Evolutionary conservation across 1,140 invertebrate genomes (phyloP), one percentile per base, ranked within the genome.

Genomic region (Asbolus verrucosus): DNA sequence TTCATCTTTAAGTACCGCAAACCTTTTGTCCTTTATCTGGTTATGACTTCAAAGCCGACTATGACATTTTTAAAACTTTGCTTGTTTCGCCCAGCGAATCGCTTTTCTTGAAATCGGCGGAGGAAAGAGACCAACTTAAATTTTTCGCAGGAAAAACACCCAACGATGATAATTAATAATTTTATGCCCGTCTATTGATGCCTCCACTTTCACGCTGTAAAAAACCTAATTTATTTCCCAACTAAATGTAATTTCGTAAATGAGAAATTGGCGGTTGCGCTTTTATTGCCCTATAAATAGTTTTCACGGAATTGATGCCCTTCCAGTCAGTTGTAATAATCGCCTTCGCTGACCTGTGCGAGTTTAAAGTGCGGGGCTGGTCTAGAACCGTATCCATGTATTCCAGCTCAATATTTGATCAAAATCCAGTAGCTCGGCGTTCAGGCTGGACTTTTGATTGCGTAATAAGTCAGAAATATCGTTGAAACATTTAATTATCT

Each of bases 231-330:
- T 50, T 24, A 50, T 50, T 50, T 21, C 21, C 18, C 16, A 50
- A 18, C 16, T 18, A 21, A 21, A 18, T 21, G 16, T 14, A 50
- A 50, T 50, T 41, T 41, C 13, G 14, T 41, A 41, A 41, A 41
- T 41, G 39, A 41, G 39, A 14, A 16, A 14, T 41, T 6, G 39
- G 39, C 39, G 39, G 15, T n/a, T n/a, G n/a, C n/a, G n/a, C n/a
- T 50, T 50, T 50, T 50, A 50, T 50, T 50, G 19, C 15, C 18
- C 9, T 50, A 19, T 50, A 50, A 50, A 50, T 50, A 41, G 39
- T 41, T 41, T 15, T 41, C 39, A 16, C 41, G 18, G 19, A 19
- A 19, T 46, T 46, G 41, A 16, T 21, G 14, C 4, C 16, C 3
- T 19, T 8, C n/a, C 39, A 41, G 15, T 41, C 39, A 46, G 8